Conservation (phyloP, 2,888 invertebrate species). For the Rambutsinella grinnellia region DNA sequence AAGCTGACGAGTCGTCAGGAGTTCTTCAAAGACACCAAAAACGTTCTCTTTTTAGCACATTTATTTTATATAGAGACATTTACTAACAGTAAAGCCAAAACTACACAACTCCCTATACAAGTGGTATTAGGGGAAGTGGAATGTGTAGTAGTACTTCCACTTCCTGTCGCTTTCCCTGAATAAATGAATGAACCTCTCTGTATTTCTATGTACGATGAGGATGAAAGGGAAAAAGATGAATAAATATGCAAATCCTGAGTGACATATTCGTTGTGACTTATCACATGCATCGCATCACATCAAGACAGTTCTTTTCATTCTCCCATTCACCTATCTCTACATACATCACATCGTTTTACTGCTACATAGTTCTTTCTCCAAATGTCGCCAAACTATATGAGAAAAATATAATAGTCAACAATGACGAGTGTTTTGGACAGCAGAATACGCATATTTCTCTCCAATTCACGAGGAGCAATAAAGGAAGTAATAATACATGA, state of each 20-base stretch:
- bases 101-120: no score
- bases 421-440: slow-evolving; percentile 40
- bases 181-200: slow-evolving; percentile 21
- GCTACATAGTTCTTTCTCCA: not conserved
- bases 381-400: no score
- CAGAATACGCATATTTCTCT: slow-evolving; percentile 15
- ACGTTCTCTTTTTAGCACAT: slow-evolving; percentile 13
- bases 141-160: not conserved
- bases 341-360: slow-evolving; percentile 2
- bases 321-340: slow-evolving; percentile 12
- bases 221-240: slow-evolving; percentile 50
- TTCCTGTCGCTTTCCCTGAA: not conserved
- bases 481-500: slow-evolving; percentile 28
- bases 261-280: slow-evolving; percentile 53
- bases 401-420: not conserved
- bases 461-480: no score
- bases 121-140: no score
- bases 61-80: not conserved
- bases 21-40: slow-evolving; percentile 11
- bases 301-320: not conserved
- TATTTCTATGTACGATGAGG: not conserved
- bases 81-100: no score
- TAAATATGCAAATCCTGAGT: slow-evolving; percentile 53
- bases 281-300: slow-evolving; percentile 50
- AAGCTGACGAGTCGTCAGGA: slow-evolving; percentile 20